Conservation (phyloP, 2,888 invertebrate genomes). For the Lasius fuliginosus region DNA sequence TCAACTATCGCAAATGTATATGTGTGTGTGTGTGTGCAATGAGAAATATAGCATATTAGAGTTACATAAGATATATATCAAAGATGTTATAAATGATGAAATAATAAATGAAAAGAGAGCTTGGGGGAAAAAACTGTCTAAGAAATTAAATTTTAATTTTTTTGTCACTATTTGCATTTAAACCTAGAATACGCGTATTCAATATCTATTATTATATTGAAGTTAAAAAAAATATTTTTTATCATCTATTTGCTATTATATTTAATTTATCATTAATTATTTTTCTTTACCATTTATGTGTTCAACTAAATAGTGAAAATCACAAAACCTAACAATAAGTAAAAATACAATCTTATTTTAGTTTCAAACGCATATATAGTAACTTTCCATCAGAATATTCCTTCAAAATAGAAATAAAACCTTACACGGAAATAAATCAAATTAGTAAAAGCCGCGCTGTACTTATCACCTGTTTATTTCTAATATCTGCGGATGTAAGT, state of each 20-base stretch:
- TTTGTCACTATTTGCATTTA: neutral
- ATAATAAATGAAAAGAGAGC: neutral
- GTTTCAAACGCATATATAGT: neutral
- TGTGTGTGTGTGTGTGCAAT: no score
- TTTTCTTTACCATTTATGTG: neutral
- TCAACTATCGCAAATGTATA: neutral
- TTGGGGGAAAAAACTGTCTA: neutral
- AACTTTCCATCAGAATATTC: neutral
- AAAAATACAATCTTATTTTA: neutral
- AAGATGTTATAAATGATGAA: neutral
- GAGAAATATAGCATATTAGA: neutral
- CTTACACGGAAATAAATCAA: no score
- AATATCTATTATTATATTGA: neutral
- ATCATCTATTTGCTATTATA: neutral
- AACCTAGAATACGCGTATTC: neutral
- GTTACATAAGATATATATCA: neutral
- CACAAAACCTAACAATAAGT: neutral
- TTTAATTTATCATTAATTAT: conserved; percentile 28
- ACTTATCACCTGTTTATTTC: neutral
- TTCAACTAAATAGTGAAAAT: neutral
- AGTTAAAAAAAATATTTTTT: neutral
- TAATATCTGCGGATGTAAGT: neutral
- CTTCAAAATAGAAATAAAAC: neutral
- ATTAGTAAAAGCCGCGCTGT: neutral
- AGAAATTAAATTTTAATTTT: neutral